Percentiles rank a stretch among this genome's conserved stretches.
Conservation (phyloP, 2,113 vertebrate species). For the Eolophus roseicapilla region DNA sequence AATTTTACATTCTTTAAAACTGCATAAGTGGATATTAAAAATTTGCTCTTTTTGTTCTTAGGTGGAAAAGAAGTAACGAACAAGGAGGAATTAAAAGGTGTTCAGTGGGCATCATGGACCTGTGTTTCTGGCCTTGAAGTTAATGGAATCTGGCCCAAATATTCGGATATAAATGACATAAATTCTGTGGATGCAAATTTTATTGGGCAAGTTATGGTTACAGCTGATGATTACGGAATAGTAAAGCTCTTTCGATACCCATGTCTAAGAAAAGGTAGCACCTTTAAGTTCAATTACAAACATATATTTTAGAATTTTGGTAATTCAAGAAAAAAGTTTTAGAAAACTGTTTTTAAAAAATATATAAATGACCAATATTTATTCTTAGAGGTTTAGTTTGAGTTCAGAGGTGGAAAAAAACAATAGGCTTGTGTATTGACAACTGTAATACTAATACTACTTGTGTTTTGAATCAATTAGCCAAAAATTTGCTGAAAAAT, state of each 20-base stretch:
- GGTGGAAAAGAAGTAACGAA: constrained; percentile 94
- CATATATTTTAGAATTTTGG: not conserved
- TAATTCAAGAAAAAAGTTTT: not conserved
- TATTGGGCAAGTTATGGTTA: constrained; percentile 93
- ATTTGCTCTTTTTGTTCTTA: constrained; percentile 66
- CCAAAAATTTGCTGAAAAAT: not conserved
- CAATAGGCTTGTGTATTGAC: not conserved
- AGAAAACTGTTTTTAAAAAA: not conserved
- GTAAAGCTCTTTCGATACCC: constrained; percentile 96
- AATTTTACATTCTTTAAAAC: not conserved
- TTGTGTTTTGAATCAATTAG: not conserved
- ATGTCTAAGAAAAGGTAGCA: constrained; percentile 92
- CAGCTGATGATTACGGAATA: constrained; percentile 95
- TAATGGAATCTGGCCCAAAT: constrained; percentile 97
- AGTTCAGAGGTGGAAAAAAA: not conserved
- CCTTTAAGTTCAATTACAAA: constrained; percentile 1
- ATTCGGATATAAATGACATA: constrained; percentile 93
- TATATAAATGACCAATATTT: not conserved
- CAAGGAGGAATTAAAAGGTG: constrained; percentile 91
- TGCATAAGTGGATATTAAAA: not conserved
- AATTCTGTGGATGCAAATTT: constrained; percentile 98
- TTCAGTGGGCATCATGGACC: constrained; percentile 96
- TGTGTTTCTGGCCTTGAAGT: constrained; percentile 94
- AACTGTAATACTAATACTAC: not conserved
- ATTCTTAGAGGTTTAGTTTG: not conserved